These are phyloP conservation scores for Chrysotoxum bicinctum DNA, from an alignment of 2,888 invertebrate genomes.

Conservation along the genomic window DNA sequence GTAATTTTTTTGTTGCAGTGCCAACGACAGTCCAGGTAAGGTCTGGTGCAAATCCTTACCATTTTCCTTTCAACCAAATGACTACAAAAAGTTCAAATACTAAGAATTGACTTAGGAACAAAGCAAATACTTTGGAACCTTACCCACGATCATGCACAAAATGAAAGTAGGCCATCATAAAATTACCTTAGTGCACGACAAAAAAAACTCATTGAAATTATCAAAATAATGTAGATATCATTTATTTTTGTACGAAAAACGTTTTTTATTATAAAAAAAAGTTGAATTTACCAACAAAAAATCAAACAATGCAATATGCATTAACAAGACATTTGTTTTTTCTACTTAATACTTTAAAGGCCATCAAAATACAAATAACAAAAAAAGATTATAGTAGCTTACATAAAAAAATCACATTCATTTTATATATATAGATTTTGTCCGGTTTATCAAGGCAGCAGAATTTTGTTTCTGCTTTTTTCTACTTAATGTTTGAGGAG, in stretches of 20 bases:
- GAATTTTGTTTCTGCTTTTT: conserved; percentile 3
- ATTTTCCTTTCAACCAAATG: too few relatives aligned
- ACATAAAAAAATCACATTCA: conserved; percentile 45
- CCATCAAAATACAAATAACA: conserved; percentile 33
- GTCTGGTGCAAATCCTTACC: too few relatives aligned
- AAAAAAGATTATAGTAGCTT: conserved; percentile 16
- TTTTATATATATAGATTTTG: conserved; percentile 12
- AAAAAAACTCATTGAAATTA: not conserved
- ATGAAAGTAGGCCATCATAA: too few relatives aligned
- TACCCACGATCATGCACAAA: too few relatives aligned
- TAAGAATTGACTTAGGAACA: too few relatives aligned
- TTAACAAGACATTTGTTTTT: conserved; percentile 14
- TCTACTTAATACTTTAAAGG: conserved; percentile 12
- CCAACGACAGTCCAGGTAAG: too few relatives aligned
- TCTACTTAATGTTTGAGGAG: not conserved
- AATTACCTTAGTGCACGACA: too few relatives aligned
- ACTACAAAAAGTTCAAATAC: too few relatives aligned
- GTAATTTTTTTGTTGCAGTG: too few relatives aligned
- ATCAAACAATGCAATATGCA: conserved; percentile 67
- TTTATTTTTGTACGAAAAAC: conserved; percentile 23
- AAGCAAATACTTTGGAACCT: too few relatives aligned
- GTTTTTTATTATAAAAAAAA: conserved; percentile 35
- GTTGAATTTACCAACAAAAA: conserved; percentile 39
- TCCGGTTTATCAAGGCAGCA: conserved; percentile 12
- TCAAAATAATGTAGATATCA: not conserved